Evolutionary conservation across 1,140 invertebrate species (phyloP).

Genomic region (Psilanteris sp.): DNA sequence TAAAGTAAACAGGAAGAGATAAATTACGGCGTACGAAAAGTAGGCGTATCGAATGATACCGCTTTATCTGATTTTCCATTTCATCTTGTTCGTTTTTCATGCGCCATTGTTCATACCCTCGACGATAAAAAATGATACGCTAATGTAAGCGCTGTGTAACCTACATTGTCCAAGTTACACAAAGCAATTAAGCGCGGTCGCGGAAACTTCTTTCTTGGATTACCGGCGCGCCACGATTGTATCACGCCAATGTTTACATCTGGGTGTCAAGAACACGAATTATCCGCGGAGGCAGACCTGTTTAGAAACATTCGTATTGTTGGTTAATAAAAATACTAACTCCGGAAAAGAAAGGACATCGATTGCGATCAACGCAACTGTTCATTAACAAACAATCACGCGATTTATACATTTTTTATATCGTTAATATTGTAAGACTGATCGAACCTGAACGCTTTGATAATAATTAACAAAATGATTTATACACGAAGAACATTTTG

Average conservation of each 20-base stretch:
- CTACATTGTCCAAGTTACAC: constrained; percentile 26
- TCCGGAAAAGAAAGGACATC: constrained; percentile 4
- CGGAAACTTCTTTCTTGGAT: constrained; percentile 39
- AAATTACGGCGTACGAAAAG: constrained; percentile 5
- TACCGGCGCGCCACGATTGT: constrained; percentile 13
- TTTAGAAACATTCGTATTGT: constrained; percentile 15
- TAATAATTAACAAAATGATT: too few relatives aligned
- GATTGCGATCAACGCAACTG: too few relatives aligned
- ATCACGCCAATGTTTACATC: constrained; percentile 17
- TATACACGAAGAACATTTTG: too few relatives aligned
- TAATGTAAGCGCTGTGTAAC: constrained; percentile 31
- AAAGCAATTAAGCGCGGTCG: constrained; percentile 30
- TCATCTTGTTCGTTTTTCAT: constrained; percentile 16
- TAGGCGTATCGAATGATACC: constrained; percentile 1
- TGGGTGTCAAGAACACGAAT: constrained; percentile 22
- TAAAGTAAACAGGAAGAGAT: too few relatives aligned
- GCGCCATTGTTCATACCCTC: constrained; percentile 11
- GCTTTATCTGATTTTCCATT: constrained; percentile 31
- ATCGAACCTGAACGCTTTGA: too few relatives aligned
- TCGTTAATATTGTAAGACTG: too few relatives aligned
- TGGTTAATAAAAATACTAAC: neutral
- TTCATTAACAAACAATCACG: too few relatives aligned
- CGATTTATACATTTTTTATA: too few relatives aligned
- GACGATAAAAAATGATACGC: constrained; percentile 28
- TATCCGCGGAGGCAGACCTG: neutral